Evolutionary conservation across 2,888 invertebrate genomes (phyloP).

Genomic region (Andrena haemorrhoa): DNA sequence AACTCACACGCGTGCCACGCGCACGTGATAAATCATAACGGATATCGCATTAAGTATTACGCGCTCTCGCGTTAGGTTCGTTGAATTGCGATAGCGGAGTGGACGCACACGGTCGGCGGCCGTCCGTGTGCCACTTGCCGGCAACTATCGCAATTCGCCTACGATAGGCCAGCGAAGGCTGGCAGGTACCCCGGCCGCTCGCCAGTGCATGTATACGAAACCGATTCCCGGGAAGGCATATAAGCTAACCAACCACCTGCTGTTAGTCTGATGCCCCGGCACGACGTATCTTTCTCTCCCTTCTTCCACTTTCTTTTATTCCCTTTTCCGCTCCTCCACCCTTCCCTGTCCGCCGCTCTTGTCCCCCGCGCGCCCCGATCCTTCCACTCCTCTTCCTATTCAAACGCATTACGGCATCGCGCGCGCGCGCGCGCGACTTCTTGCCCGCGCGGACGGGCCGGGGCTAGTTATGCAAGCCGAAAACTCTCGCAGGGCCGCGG

Average conservation of each 20-base stretch:
- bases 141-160: constrained; percentile 50
- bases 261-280: constrained; percentile 79
- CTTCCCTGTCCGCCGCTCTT: constrained; percentile 58
- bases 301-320: constrained; percentile 65
- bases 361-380: constrained; percentile 55
- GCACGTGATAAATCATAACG: constrained; percentile 33
- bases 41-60: constrained; percentile 39
- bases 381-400: constrained; percentile 63
- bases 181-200: constrained; percentile 20
- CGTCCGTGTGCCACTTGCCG: constrained; percentile 12
- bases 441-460: constrained; percentile 70
- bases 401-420: constrained; percentile 77
- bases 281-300: constrained; percentile 72
- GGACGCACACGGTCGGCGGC: not conserved
- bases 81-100: constrained; percentile 31
- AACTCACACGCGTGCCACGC: constrained; percentile 23
- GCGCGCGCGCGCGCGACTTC: constrained; percentile 75
- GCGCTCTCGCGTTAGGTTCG: constrained; percentile 17
- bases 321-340: constrained; percentile 26
- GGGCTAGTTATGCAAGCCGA: constrained; percentile 75
- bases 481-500: constrained; percentile 49
- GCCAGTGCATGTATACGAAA: constrained; percentile 75
- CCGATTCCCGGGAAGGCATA: constrained; percentile 82
- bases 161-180: constrained; percentile 26
- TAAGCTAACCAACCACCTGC: constrained; percentile 83